Conservation (phyloP, 1,140 invertebrate genomes). For the Polypedilum vanderplanki region DNA sequence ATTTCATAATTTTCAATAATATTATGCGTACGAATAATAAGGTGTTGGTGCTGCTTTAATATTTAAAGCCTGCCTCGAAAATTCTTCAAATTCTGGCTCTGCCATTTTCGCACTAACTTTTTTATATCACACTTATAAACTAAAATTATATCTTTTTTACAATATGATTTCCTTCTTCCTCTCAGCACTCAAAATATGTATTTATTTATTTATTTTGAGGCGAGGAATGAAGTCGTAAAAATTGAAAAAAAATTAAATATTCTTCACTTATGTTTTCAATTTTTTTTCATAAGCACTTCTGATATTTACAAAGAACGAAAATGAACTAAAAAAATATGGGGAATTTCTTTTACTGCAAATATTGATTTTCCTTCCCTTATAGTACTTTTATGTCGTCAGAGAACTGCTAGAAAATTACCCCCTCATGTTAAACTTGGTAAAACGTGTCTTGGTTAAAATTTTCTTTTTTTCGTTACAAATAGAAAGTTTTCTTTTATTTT, state of each 20-base stretch:
- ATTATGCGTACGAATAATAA: constrained; percentile 59
- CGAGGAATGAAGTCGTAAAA: not conserved
- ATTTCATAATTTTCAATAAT: too few species aligned
- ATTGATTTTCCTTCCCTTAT: constrained; percentile 22
- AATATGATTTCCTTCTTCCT: not conserved
- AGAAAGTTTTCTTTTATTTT: too few species aligned
- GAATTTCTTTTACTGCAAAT: not conserved
- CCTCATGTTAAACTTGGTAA: not conserved
- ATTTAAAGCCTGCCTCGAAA: constrained; percentile 44
- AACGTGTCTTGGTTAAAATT: not conserved
- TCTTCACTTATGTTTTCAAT: not conserved
- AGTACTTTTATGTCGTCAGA: not conserved
- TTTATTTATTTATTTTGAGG: not conserved
- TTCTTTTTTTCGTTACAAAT: not conserved
- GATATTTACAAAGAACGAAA: not conserved
- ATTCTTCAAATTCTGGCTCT: constrained; percentile 87
- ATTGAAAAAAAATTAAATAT: too few species aligned
- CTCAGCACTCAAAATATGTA: not conserved
- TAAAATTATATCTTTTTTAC: not conserved
- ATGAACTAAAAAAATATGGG: not conserved
- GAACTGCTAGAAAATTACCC: constrained; percentile 1
- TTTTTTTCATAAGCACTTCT: constrained; percentile 14
- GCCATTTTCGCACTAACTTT: constrained; percentile 60
- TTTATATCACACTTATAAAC: not conserved
- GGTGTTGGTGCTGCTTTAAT: constrained; percentile 51